Evolutionary conservation across 2,888 invertebrate genomes (phyloP), one percentile per base, ranked within the genome.

Genomic region (Chymomyza procnemis): DNA sequence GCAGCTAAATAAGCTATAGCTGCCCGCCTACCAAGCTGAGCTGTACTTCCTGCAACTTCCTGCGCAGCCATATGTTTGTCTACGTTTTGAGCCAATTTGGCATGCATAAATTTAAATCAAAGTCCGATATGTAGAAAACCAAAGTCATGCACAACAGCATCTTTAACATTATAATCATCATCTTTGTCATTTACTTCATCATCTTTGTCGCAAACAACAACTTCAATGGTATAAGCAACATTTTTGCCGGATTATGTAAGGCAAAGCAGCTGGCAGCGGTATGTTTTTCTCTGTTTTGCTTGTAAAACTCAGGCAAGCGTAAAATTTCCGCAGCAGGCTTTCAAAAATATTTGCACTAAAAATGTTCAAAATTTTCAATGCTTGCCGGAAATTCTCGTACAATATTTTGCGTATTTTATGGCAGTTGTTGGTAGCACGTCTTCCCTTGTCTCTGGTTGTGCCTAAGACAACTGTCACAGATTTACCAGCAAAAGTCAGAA

Each of bases 1-100:
- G 87, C 84, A 84, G 81, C 81, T 81, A 86, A 81, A 84, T 80
- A 80, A 80, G 80, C 85, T 78, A 78, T 81, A 86, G 86, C 81
- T 81, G 86, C 76, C 76, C n/a, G n/a, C n/a, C n/a, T n/a, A n/a
- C n/a, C 48, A 50, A 54, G 19, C 6, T 67, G 85, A 84, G 86
- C 81, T 86, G 76, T 68, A 70, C 80, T 18, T 71, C 80, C 73
- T 69, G 9, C 12, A 12, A 12, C 12, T 41, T 41, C 9, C 34
- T 41, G 34, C 3, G 34, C 12, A 41, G 34, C 9, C 34, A 41
- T 63, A 65, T 66, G 48, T 65, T 26, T 64, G 21, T 68, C 70
- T 78, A 67, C 73, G 73, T 61, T 74, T 85, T 78, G 76, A 80
- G 73, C 74, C 69, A 64, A 72, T 77, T 74, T 79, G 73, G 69